phyloP scores from a whole-genome alignment of 2,888 invertebrate genomes.

The Polymixis flavicincta region DNA sequence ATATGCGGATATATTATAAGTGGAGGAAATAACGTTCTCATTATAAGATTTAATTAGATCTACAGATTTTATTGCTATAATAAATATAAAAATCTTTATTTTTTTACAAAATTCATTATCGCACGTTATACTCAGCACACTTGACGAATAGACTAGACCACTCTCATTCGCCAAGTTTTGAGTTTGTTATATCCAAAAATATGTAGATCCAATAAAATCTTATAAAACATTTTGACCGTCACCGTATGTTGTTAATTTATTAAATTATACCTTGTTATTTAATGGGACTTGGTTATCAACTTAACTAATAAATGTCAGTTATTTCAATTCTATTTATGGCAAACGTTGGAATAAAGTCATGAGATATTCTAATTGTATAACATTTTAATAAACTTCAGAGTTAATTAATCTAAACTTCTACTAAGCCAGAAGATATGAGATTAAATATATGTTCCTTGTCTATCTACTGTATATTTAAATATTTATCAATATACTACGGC shows the following conservation, averaged over 20 bases:
- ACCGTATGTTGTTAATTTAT: too few relatives aligned
- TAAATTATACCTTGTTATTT: too few relatives aligned
- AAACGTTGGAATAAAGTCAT: background rate
- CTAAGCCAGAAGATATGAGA: background rate
- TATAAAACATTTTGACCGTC: too few relatives aligned
- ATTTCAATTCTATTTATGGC: background rate
- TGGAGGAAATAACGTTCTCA: background rate
- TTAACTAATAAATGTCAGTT: background rate
- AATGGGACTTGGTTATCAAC: background rate
- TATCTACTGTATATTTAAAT: background rate
- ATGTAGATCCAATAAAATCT: too few relatives aligned
- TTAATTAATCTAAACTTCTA: background rate
- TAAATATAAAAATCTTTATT: background rate
- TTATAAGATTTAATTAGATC: background rate
- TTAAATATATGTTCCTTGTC: background rate
- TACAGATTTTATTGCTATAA: background rate
- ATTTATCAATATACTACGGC: background rate
- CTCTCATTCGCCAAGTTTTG: too few relatives aligned
- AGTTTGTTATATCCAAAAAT: too few relatives aligned
- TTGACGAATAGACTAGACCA: too few relatives aligned
- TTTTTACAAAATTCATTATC: background rate
- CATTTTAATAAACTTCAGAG: background rate
- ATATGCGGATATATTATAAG: background rate
- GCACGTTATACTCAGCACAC: too few relatives aligned
- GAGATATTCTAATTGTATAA: background rate